A percentile compares a stretch with the other conserved stretches of the same genome.
Evolutionary conservation across 2,797 vertebrate genomes (phyloP).

Genomic region (Meriones psammophilus): DNA sequence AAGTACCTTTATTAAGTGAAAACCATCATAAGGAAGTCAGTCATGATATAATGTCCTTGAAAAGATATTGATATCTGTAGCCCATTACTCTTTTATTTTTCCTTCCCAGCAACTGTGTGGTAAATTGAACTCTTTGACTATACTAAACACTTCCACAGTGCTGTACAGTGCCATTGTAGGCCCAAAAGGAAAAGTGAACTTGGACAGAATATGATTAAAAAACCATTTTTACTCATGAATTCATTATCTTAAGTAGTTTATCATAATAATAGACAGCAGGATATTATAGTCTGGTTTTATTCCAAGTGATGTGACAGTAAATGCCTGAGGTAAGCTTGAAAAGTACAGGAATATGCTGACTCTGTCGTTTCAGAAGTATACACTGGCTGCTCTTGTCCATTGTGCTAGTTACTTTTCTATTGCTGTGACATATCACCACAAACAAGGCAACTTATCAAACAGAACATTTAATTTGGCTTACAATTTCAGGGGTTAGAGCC

Average conservation of each 20-base stretch:
- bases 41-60: accelerated
- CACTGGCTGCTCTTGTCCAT: not conserved
- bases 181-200: not conserved
- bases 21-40: not conserved
- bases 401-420: not conserved
- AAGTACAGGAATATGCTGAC: not conserved
- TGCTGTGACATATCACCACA: too few relatives aligned
- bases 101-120: not conserved
- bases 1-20: not conserved
- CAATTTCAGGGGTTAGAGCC: not conserved
- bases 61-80: not conserved
- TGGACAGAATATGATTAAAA: not conserved
- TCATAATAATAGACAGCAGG: not conserved
- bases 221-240: too few relatives aligned
- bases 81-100: too few relatives aligned
- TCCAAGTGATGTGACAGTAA: not conserved
- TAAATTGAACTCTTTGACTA: not conserved
- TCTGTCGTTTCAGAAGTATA: not conserved
- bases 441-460: not conserved
- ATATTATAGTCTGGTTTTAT: not conserved
- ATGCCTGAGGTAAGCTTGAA: not conserved
- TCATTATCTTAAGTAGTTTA: not conserved
- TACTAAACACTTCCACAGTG: not conserved
- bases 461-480: not conserved
- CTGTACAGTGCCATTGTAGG: not conserved